These are phyloP conservation scores for Hyles vespertilio DNA, from an alignment of 1,140 invertebrate species.

Conservation along the genomic window DNA sequence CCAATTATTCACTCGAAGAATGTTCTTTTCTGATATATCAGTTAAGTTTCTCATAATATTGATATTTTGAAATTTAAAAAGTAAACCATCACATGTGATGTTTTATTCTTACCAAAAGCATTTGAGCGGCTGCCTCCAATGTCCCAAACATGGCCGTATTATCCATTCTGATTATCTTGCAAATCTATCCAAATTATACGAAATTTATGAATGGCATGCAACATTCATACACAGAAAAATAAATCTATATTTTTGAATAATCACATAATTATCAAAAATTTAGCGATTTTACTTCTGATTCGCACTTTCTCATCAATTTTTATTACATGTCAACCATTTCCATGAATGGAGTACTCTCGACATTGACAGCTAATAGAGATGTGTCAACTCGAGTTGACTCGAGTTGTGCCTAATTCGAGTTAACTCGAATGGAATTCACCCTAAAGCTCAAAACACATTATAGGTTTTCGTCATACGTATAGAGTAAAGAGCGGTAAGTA, in stretches of 20 bases:
- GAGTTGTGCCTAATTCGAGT: too few relatives aligned
- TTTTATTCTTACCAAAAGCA: constrained; percentile 79
- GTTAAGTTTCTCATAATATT: too few relatives aligned
- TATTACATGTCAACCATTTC: constrained; percentile 17
- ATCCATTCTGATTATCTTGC: constrained; percentile 50
- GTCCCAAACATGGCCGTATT: constrained; percentile 74
- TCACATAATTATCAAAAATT: constrained; percentile 28
- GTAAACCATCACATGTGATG: too few relatives aligned
- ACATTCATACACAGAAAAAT: constrained; percentile 8
- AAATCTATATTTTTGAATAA: constrained; percentile 17
- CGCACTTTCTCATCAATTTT: constrained; percentile 11
- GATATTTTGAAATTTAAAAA: too few relatives aligned
- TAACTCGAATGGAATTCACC: too few relatives aligned
- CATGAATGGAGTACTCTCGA: background rate
- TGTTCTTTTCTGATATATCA: too few relatives aligned
- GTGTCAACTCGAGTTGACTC: too few relatives aligned
- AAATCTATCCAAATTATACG: constrained; percentile 13
- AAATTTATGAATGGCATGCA: constrained; percentile 27
- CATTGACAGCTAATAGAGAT: constrained; percentile 5
- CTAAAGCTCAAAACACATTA: too few relatives aligned
- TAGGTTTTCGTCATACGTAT: too few relatives aligned
- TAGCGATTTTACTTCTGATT: constrained; percentile 13
- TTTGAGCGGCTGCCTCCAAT: constrained; percentile 81
- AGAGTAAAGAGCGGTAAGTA: too few relatives aligned
- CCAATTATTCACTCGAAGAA: too few relatives aligned